phyloP scores from a whole-genome alignment of 2,113 vertebrate species.

The Fukomys damarensis region DNA sequence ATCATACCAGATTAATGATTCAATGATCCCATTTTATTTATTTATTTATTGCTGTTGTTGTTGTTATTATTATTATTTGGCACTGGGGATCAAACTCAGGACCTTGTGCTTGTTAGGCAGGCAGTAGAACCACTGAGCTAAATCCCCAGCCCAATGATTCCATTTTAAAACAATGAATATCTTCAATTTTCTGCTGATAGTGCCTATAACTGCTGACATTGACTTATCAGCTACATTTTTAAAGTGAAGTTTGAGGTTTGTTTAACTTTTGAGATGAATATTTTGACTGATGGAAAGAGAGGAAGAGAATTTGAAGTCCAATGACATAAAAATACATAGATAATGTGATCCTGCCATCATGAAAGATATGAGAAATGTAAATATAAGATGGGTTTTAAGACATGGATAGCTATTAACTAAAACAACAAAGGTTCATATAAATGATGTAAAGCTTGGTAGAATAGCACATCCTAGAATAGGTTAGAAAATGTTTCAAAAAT shows the following conservation, averaged over 20 bases:
- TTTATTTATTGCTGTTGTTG: too few species aligned
- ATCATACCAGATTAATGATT: conserved; percentile 45
- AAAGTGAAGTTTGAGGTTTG: conserved; percentile 2
- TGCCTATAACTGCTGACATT: not conserved
- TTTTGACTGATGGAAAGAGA: not conserved
- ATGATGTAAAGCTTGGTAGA: not conserved
- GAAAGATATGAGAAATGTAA: not conserved
- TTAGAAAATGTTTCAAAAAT: not conserved
- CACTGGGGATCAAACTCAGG: too few species aligned
- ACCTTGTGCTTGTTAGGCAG: too few species aligned
- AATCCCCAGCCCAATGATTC: too few species aligned
- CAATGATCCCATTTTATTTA: conserved; percentile 64
- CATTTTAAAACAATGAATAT: conserved; percentile 59
- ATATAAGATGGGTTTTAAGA: not conserved
- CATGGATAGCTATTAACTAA: not conserved
- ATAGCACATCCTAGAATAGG: not conserved
- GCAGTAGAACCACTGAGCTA: too few species aligned
- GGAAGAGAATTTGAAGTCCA: not conserved
- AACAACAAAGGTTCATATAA: not conserved
- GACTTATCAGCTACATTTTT: not conserved
- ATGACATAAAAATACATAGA: not conserved
- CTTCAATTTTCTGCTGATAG: conserved; percentile 41
- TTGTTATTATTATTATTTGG: too few species aligned
- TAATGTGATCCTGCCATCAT: not conserved
- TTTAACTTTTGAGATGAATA: not conserved